Evolutionary conservation across 2,113 vertebrate species (phyloP).

Genomic region (Poeciliopsis prolifica): DNA sequence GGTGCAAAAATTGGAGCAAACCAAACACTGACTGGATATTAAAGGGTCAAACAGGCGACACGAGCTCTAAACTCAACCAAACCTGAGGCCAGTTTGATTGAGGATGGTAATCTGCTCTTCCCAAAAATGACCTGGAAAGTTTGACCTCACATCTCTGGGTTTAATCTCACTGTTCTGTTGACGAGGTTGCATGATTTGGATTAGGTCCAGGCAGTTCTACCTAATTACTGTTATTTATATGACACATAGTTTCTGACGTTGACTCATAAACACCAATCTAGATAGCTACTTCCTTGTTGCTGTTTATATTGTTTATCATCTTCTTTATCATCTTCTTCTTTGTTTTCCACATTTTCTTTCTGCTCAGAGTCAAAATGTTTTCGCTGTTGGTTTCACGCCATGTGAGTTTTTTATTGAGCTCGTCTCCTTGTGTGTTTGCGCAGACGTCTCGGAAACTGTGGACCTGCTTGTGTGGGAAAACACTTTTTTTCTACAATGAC

Average conservation of each 20-base stretch:
- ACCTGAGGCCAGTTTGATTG: background rate
- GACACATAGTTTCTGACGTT: background rate
- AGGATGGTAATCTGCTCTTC: background rate
- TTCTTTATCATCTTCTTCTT: background rate
- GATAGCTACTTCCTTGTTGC: conserved; percentile 10
- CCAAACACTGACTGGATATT: background rate
- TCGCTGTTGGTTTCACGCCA: background rate
- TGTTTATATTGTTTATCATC: background rate
- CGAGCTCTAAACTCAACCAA: conserved; percentile 20
- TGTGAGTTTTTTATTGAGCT: background rate
- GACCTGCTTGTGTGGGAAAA: conserved; percentile 82
- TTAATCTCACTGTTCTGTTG: background rate
- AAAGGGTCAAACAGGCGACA: background rate
- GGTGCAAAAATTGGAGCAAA: conserved; percentile 2
- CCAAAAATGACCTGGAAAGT: background rate
- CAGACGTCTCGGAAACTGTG: conserved; percentile 83
- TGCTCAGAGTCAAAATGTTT: background rate
- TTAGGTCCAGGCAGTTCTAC: background rate
- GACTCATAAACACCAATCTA: conserved; percentile 14
- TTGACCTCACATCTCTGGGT: background rate
- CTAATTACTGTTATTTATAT: too few species aligned
- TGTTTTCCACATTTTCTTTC: background rate
- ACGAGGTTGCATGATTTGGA: background rate
- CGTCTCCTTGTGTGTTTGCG: conserved; percentile 15
- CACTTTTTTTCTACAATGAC: conserved; percentile 81